Conservation (phyloP, 2,888 invertebrate species). For the Mongoloraphidia duomilia region DNA sequence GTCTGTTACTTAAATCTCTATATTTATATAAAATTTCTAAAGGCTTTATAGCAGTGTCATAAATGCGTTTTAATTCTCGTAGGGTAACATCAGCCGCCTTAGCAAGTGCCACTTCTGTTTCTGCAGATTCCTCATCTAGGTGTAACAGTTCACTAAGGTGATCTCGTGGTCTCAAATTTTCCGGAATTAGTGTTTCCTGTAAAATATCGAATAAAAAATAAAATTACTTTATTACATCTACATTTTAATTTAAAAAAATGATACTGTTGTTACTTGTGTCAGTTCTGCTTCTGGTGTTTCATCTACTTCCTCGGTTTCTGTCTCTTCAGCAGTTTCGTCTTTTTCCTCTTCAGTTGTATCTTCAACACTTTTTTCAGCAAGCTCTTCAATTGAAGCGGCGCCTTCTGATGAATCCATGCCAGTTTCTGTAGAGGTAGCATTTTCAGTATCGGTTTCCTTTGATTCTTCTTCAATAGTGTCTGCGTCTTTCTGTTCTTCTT, state of each 20-base stretch:
- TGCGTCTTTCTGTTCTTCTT: constrained; percentile 11
- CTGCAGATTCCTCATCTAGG: constrained; percentile 60
- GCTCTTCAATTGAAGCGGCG: constrained; percentile 17
- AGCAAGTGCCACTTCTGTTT: constrained; percentile 53
- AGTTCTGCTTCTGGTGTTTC: constrained; percentile 33
- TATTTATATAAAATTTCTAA: constrained; percentile 84
- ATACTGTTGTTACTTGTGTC: constrained; percentile 15
- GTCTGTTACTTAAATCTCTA: constrained; percentile 79
- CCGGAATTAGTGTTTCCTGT: constrained; percentile 59
- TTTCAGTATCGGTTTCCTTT: constrained; percentile 17
- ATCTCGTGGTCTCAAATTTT: constrained; percentile 60
- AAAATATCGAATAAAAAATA: constrained; percentile 17
- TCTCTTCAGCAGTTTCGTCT: constrained; percentile 6
- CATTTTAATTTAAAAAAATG: not conserved
- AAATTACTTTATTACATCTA: constrained; percentile 1
- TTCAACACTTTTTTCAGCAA: constrained; percentile 12
- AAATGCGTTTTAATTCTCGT: constrained; percentile 70
- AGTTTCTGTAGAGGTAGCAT: constrained; percentile 16
- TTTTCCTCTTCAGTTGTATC: constrained; percentile 16
- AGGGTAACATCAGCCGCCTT: constrained; percentile 64
- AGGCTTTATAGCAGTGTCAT: constrained; percentile 78
- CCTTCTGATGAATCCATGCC: constrained; percentile 16
- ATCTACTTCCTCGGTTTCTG: constrained; percentile 16
- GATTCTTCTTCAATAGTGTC: constrained; percentile 12
- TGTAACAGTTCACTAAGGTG: constrained; percentile 69